Evolutionary conservation across 2,888 invertebrate species (phyloP), one percentile per base, ranked within the genome.

Genomic region (Ferrisia virgata): DNA sequence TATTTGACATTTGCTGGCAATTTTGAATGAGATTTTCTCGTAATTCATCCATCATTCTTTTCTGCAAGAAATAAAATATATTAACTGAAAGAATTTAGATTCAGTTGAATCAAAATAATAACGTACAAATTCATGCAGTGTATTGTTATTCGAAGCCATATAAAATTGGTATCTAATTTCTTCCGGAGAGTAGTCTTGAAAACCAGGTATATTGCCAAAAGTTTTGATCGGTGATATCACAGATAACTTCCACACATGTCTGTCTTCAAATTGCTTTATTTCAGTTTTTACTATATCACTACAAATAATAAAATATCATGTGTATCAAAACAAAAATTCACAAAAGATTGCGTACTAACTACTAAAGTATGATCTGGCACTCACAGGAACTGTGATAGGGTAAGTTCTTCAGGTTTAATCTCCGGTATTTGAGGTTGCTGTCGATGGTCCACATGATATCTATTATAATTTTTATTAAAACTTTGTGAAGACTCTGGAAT

Each of bases 201-300:
- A 82, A 22, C 82, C 64, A 15, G 69, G 82, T 25, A 82, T 40
- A 82, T 82, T 82, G 18, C 82, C 82, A 25, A 69, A 82, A n/a
- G 40, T 25, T 64, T 72, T 82, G 31, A 82, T 15, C 15, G 82
- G 82, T 0, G 39, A 31, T 39, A 82, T 69, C 36, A 82, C 82
- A 64, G 69, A 36, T 6, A 82, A 69, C 13, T 33, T 33, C 82
- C 82, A 82, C 15, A 40, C 40, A 40, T 69, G 82, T n/a, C 82
- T 36, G 9, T 69, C 69, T 82, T 82, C 82, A 40, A 69, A 69
- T 40, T 82, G 69, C 28, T 39, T 82, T n/a, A 82, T 22, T 69
- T 82, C 82, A 1, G 39, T 25, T 69, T 40, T 64, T 9, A 69
- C 31, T 1, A 82, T 13, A 18, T 82, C 82, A 15, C 82, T 82